Base-by-base conservation (phyloP, 2,113 vertebrate species). In the Channa argus region DNA sequence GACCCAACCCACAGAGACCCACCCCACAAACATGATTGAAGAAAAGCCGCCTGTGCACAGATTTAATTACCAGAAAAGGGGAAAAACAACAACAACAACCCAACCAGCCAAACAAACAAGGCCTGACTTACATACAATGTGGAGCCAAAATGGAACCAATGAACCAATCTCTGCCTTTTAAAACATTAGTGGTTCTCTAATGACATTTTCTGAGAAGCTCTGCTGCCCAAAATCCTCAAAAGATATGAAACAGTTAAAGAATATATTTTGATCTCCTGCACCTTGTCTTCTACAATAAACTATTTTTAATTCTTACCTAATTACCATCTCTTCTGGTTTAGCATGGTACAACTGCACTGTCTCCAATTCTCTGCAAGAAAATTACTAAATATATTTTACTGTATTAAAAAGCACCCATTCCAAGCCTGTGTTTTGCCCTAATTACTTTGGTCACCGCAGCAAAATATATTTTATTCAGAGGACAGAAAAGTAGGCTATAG, bases 41-140 rank as follows among this genome's bases (percentile, higher is more conserved):
- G 11, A 52, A 37, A 43, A 37, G 24, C 54, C 60, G 68, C 34
- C 54, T 51, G 50, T 47, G 33, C 63, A 39, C 55, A 11, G 41
- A 6, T 77, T 82, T 79, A 84, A 82, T 85, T 69, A 82, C 58
- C 46, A 70, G 52, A 13, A 9, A 34, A 45, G 76, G 43, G 1
- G 5, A 62, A 41, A 36, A 59, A 65, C 43, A 43, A 71, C 60
- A 52, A 13, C 51, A 76, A 47, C 63, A 24, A 55, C 15, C 24
- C 24, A 24, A 24, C 24, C 24, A 24, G 24, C 24, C 24, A 24
- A 24, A 24, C 24, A 24, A 24, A 24, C 24, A 24, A 24, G 24
- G 24, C 1, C 24, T 24, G 24, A 24, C 24, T 24, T 24, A 24
- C 24, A 24, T 63, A 62, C 64, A 64, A 49, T 55, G 68, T 54